Conservation (phyloP, 2,797 vertebrate species). For the Gambusia yucatana region DNA sequence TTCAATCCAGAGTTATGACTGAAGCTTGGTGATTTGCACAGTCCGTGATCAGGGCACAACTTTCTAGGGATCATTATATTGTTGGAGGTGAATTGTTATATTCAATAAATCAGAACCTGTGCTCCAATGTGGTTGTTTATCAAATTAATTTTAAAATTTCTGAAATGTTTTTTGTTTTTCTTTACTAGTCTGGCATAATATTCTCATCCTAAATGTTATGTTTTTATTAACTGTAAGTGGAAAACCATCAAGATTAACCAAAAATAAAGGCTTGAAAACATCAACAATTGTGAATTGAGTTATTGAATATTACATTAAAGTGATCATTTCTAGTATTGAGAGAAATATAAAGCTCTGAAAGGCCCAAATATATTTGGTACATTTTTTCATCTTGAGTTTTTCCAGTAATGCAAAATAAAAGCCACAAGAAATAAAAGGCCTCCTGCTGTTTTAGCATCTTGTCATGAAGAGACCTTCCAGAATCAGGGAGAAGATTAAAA, state of each 20-base stretch:
- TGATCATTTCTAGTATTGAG: neutral
- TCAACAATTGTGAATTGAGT: neutral
- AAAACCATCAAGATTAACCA: neutral
- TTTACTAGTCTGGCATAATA: neutral
- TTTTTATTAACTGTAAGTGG: neutral
- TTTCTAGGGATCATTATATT: neutral
- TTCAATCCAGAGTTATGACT: neutral
- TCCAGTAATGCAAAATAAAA: constrained; percentile 3
- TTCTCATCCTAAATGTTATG: neutral
- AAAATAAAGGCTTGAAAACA: neutral
- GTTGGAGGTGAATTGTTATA: neutral
- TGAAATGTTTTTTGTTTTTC: too few relatives aligned
- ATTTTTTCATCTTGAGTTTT: neutral
- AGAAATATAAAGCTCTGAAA: neutral
- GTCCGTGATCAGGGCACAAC: neutral
- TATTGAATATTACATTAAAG: neutral
- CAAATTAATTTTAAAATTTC: neutral
- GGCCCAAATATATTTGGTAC: neutral
- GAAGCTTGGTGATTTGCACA: neutral
- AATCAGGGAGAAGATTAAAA: constrained; percentile 48
- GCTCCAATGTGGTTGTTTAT: neutral
- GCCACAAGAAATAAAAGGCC: too few relatives aligned
- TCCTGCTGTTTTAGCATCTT: constrained; percentile 33
- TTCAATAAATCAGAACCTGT: neutral
- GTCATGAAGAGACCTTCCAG: constrained; percentile 64